Base-by-base conservation (phyloP, 2,888 invertebrate genomes). In the Galerucella nymphaeae region DNA sequence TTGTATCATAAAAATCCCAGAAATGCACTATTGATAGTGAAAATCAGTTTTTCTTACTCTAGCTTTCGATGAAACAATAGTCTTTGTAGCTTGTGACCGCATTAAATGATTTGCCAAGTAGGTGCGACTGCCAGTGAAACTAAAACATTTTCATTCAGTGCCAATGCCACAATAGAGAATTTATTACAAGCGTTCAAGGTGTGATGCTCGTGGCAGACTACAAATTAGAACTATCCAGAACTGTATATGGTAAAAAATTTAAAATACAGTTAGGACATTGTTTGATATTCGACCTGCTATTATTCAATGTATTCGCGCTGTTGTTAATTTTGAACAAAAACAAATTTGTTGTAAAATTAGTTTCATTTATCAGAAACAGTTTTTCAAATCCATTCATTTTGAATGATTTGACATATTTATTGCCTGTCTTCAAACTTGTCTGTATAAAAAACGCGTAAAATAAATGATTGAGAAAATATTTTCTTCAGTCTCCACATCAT, bases 171-270 rank as follows among this genome's bases (percentile, higher is more conserved):
- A 63, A n/a, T 79, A 30, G 78, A 77, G 78, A 80, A 61, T 61
- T 38, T 61, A 61, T 61, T 61, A 10, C 16, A 41, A 41, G 38
- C 38, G 79, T 79, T 78, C 77, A 76, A 79, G 79, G 81, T 80
- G 82, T 79, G n/a, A 61, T 50, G 59, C 59, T 13, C 48, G 23
- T 67, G 20, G 30, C 42, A 38, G 30, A 59, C 77, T 78, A 77
- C 83, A 82, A 84, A 83, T 84, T 83, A 82, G 82, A 81, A 76
- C 76, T 77, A 78, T 82, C 83, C 79, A 83, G 83, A 14, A 16
- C 14, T 50, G 50, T n/a, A 16, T 14, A 50, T 14, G 16, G 16
- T 82, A 82, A 82, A 77, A 75, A 75, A 73, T 75, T 72, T 66
- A 74, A 74, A 8, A 14, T 50, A 50, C 50, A n/a, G 50, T 14